These are phyloP conservation scores for Cecropterus lyciades DNA, from an alignment of 1,140 invertebrate species.

Conservation along the genomic window DNA sequence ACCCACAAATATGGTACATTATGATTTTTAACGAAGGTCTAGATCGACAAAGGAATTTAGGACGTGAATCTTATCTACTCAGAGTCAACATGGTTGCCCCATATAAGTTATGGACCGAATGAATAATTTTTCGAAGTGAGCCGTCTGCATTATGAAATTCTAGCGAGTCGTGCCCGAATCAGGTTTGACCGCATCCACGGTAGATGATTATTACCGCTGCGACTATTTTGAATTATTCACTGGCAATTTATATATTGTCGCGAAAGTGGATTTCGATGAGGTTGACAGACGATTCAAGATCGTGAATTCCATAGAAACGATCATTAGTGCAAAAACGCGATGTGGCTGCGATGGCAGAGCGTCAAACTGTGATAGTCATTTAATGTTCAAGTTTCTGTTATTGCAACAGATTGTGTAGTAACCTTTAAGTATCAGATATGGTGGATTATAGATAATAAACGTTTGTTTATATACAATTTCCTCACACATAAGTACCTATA, in stretches of 20 bases:
- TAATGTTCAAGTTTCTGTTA: slow-evolving; percentile 6
- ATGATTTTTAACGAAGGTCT: not conserved
- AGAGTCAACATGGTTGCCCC: slow-evolving; percentile 13
- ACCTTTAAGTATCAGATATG: slow-evolving; percentile 4
- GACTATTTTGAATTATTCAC: slow-evolving; percentile 43
- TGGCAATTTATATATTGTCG: slow-evolving; percentile 60
- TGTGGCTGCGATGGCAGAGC: slow-evolving; percentile 42
- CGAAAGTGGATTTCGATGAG: slow-evolving; percentile 73
- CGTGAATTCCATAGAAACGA: slow-evolving; percentile 69
- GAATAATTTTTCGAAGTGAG: slow-evolving; percentile 35
- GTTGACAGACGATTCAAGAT: slow-evolving; percentile 34
- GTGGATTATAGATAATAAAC: not conserved
- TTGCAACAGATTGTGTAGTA: not conserved
- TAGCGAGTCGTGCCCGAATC: slow-evolving; percentile 49
- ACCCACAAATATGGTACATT: slow-evolving; percentile 5
- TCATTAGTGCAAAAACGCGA: slow-evolving; percentile 68
- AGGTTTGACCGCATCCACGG: slow-evolving; percentile 56
- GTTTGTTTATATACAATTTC: too few relatives aligned
- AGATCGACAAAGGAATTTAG: not conserved
- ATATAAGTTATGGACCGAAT: slow-evolving; percentile 8
- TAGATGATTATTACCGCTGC: slow-evolving; percentile 43
- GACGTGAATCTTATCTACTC: slow-evolving; percentile 1
- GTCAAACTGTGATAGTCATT: slow-evolving; percentile 6
- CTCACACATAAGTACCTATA: too few relatives aligned
- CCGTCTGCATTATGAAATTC: slow-evolving; percentile 55